A percentile compares a stretch with the other conserved stretches of the same genome.
Conservation (phyloP, 2,888 invertebrate genomes). For the Caenorhabditis becei region DNA sequence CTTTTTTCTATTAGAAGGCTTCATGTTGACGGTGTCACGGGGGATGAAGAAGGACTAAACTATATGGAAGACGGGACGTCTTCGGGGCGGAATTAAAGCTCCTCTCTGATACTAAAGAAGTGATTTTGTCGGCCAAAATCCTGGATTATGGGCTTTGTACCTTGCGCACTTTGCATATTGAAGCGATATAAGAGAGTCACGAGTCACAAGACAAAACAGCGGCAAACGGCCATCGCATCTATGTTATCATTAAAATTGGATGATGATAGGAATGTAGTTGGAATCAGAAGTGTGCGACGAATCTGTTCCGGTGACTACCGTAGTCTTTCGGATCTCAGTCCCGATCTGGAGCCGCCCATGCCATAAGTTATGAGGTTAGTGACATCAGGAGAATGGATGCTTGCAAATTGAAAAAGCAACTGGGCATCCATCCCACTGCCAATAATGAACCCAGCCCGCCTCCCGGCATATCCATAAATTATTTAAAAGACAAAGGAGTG, state of each 20-base stretch:
- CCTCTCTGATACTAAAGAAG: slow-evolving; percentile 23
- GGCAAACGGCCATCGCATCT: slow-evolving; percentile 7
- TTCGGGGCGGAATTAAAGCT: slow-evolving; percentile 25
- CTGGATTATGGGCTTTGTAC: slow-evolving; percentile 51
- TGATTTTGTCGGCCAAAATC: slow-evolving; percentile 35
- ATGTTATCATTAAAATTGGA: not conserved
- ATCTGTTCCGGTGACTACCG: slow-evolving; percentile 13
- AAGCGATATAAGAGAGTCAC: slow-evolving; percentile 31
- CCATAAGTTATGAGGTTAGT: slow-evolving; percentile 25
- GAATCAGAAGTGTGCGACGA: not conserved
- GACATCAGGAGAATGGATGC: slow-evolving; percentile 5
- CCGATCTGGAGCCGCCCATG: not conserved
- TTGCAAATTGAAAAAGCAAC: slow-evolving; percentile 26
- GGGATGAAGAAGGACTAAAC: slow-evolving; percentile 12
- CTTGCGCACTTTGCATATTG: slow-evolving; percentile 23
- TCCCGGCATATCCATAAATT: slow-evolving; percentile 54
- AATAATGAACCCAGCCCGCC: slow-evolving; percentile 51
- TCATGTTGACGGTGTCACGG: slow-evolving; percentile 8
- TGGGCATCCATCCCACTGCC: slow-evolving; percentile 31
- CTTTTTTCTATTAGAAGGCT: not conserved
- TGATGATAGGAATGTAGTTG: not conserved
- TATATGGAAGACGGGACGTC: slow-evolving; percentile 1
- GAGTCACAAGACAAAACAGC: slow-evolving; percentile 38
- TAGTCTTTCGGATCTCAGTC: slow-evolving; percentile 2
- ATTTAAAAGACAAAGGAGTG: slow-evolving; percentile 49